A percentile compares a stretch with the other conserved stretches of the same genome.
phyloP scores from a whole-genome alignment of 1,140 invertebrate genomes.

The Lineus longissimus region DNA sequence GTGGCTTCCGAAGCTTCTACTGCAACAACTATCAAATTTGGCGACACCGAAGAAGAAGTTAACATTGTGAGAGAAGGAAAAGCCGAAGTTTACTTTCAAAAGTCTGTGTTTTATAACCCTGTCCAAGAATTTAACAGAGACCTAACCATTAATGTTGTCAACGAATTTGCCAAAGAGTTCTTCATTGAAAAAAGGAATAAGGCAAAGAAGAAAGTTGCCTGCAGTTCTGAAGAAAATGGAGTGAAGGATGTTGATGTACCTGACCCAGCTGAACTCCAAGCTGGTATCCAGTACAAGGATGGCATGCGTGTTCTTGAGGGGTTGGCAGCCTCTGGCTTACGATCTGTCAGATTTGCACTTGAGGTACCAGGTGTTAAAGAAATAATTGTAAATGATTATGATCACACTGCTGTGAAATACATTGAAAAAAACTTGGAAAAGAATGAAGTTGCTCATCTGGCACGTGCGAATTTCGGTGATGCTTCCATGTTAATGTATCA shows the following conservation, averaged over 20 bases:
- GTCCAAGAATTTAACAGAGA: constrained; percentile 97
- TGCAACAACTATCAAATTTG: background rate
- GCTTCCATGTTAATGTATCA: constrained; percentile 59
- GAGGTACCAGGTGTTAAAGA: constrained; percentile 79
- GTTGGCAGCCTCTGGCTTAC: constrained; percentile 87
- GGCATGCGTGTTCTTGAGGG: constrained; percentile 76
- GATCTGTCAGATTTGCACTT: constrained; percentile 93
- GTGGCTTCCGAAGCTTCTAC: background rate
- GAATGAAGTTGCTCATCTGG: constrained; percentile 73
- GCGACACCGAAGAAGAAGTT: background rate
- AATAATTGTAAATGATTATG: constrained; percentile 93
- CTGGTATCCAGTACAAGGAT: constrained; percentile 24
- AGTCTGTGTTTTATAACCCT: constrained; percentile 89
- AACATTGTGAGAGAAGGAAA: constrained; percentile 64
- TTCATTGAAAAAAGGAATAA: constrained; percentile 14
- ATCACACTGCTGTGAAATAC: constrained; percentile 76
- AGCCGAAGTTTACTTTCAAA: constrained; percentile 66
- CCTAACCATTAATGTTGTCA: constrained; percentile 67
- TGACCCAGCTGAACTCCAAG: constrained; percentile 3
- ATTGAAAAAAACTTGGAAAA: constrained; percentile 78
- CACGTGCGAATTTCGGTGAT: constrained; percentile 59
- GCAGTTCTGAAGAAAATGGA: constrained; percentile 3
- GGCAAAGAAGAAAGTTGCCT: constrained; percentile 17
- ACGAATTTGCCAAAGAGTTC: constrained; percentile 38
- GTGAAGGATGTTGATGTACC: constrained; percentile 1